Conservation (phyloP, 1,140 invertebrate species). For the Lysiphlebus fabarum region DNA sequence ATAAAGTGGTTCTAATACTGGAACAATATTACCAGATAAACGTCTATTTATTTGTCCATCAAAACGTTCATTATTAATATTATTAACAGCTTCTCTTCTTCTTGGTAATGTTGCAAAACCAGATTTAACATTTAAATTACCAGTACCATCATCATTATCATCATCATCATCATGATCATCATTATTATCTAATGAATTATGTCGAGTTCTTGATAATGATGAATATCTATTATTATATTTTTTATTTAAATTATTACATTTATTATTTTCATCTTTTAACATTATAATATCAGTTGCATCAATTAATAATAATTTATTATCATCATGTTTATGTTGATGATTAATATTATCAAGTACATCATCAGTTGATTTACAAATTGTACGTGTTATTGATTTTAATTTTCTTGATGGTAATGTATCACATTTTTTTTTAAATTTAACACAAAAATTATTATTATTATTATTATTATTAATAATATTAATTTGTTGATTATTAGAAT, state of each 20-base stretch:
- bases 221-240: neutral
- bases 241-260: neutral
- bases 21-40: conserved; percentile 41
- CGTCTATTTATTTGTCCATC: conserved; percentile 34
- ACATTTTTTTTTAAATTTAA: conserved; percentile 30
- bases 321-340: conserved; percentile 31
- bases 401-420: conserved; percentile 42
- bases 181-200: conserved; percentile 36
- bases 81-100: conserved; percentile 25
- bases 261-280: conserved; percentile 27
- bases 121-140: too few relatives aligned
- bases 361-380: conserved; percentile 44
- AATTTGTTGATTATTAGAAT: conserved; percentile 2
- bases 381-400: conserved; percentile 27
- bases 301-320: conserved; percentile 27
- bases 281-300: conserved; percentile 48
- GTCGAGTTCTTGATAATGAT: conserved; percentile 29
- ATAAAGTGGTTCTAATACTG: conserved; percentile 50
- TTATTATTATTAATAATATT: neutral
- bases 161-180: conserved; percentile 13
- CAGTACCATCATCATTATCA: neutral
- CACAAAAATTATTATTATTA: conserved; percentile 4
- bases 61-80: conserved; percentile 23
- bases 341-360: conserved; percentile 40
- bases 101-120: conserved; percentile 44